Evolutionary conservation across 2,888 invertebrate species (phyloP).

Genomic region (Diplolepis rosae): DNA sequence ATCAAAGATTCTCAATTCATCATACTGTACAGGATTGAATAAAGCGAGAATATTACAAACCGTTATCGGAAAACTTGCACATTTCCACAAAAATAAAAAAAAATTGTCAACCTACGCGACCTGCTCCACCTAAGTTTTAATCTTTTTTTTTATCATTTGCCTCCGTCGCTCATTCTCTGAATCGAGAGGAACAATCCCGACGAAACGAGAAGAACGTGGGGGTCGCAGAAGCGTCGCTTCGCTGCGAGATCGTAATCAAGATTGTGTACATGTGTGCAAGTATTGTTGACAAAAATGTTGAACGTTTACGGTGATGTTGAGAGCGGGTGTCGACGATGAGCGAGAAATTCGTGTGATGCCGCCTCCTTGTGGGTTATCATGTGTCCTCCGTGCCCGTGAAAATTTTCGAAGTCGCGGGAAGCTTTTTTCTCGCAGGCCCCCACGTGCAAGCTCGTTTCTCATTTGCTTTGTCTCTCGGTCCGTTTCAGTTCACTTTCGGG

Average conservation of each 20-base stretch:
- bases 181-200: constrained; percentile 40
- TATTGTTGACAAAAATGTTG: constrained; percentile 5
- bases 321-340: neutral
- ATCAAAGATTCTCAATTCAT: neutral
- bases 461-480: constrained; percentile 39
- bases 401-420: constrained; percentile 48
- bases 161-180: constrained; percentile 30
- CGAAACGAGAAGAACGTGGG: constrained; percentile 42
- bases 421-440: constrained; percentile 46
- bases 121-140: neutral
- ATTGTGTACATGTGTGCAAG: constrained; percentile 26
- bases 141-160: neutral
- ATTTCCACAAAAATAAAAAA: constrained; percentile 2
- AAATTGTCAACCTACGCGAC: neutral
- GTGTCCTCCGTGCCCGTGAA: constrained; percentile 30
- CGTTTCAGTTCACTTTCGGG: constrained; percentile 43
- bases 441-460: constrained; percentile 48
- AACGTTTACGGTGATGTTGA: constrained; percentile 19
- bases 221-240: constrained; percentile 35
- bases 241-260: constrained; percentile 45
- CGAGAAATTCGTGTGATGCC: constrained; percentile 25
- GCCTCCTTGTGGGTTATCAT: neutral
- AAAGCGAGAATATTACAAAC: constrained; percentile 15
- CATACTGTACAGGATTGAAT: neutral
- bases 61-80: constrained; percentile 21